phyloP scores from a whole-genome alignment of 2,797 vertebrate genomes.

The Micrastur ruficollis region DNA sequence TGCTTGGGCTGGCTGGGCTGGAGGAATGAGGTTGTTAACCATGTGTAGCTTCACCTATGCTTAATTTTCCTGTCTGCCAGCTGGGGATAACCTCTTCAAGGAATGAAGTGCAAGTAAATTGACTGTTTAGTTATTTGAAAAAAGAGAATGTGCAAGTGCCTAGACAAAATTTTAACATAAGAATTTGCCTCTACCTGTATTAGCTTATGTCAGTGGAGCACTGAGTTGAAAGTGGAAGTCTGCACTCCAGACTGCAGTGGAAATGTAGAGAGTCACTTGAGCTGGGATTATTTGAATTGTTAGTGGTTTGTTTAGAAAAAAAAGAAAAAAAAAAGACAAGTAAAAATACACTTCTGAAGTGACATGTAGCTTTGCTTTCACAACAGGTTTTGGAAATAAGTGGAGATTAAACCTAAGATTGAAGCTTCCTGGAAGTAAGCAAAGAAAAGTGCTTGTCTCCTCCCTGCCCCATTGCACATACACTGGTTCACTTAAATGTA shows the following conservation, averaged over 20 bases:
- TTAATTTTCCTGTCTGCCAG: background rate
- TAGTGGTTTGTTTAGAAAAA: background rate
- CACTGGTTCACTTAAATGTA: background rate
- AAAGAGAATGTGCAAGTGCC: background rate
- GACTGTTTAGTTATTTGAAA: background rate
- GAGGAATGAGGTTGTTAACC: background rate
- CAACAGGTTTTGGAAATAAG: background rate
- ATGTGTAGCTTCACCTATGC: background rate
- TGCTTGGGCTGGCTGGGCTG: background rate
- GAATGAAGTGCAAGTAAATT: background rate
- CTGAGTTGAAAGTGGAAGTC: background rate
- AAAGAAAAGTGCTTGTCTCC: background rate
- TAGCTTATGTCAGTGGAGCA: rapidly evolving
- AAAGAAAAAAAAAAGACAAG: background rate
- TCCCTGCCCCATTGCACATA: background rate
- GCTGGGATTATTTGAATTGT: background rate
- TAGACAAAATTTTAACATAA: background rate
- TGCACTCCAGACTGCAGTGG: background rate
- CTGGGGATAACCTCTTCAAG: background rate
- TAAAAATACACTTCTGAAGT: background rate
- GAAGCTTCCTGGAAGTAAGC: background rate
- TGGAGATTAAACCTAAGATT: background rate
- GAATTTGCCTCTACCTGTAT: background rate
- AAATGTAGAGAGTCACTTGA: background rate
- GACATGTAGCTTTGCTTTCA: background rate